phyloP scores from a whole-genome alignment of 2,797 vertebrate genomes.

The Acanthurus tractus region DNA sequence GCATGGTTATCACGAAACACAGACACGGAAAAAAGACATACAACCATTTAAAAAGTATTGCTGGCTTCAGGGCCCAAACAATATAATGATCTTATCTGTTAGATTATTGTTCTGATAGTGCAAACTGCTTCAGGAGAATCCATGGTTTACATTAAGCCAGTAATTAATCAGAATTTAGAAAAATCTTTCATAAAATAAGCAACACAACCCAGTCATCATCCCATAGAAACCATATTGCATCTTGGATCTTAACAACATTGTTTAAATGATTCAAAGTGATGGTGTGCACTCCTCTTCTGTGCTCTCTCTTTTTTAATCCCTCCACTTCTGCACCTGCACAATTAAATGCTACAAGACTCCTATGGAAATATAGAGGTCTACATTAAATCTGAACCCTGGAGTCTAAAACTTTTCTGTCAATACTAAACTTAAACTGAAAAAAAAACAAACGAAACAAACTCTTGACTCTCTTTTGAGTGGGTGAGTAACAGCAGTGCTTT shows the following conservation, averaged over 20 bases:
- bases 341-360: constrained; percentile 18
- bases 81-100: no score
- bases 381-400: constrained; percentile 20
- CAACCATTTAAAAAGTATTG: no score
- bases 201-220: background rate
- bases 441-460: constrained; percentile 1
- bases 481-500: constrained; percentile 1
- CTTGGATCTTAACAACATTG: constrained; percentile 9
- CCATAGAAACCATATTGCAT: constrained; percentile 14
- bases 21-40: no score
- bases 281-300: constrained; percentile 4
- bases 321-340: background rate
- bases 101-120: background rate
- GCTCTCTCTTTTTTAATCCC: constrained; percentile 1
- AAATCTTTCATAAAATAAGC: background rate
- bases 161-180: background rate
- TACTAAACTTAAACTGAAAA: constrained; percentile 19
- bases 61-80: no score
- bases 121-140: background rate
- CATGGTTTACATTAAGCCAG: background rate
- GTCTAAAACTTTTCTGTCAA: constrained; percentile 33
- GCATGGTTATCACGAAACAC: no score
- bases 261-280: constrained; percentile 50
- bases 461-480: constrained; percentile 24
- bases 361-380: constrained; percentile 4